Evolutionary conservation across 1,140 invertebrate species (phyloP).

Genomic region (Drosophila cardini): DNA sequence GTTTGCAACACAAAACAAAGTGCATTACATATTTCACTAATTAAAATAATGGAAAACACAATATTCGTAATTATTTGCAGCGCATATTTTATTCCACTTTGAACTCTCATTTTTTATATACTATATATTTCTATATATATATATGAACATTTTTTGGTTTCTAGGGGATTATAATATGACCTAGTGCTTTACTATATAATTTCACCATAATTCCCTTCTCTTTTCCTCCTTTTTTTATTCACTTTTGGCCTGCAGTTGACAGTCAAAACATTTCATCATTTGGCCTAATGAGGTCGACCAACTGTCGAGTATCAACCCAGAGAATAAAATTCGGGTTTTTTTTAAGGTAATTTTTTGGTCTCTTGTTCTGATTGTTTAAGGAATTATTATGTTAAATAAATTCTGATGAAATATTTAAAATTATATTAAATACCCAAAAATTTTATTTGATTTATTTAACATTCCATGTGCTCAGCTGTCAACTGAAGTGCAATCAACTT

Average conservation of each 20-base stretch:
- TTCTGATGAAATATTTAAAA: neutral
- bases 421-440: neutral
- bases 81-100: slow-evolving; percentile 34
- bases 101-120: too few species aligned
- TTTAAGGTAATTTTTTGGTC: too few species aligned
- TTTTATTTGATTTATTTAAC: neutral
- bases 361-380: too few species aligned
- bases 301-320: neutral
- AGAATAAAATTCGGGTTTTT: too few species aligned
- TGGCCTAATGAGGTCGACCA: slow-evolving; percentile 37
- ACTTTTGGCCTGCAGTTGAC: slow-evolving; percentile 20
- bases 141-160: slow-evolving; percentile 5
- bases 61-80: slow-evolving; percentile 71
- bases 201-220: slow-evolving; percentile 9
- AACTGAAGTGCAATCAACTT: slow-evolving; percentile 54
- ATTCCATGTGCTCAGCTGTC: neutral
- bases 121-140: slow-evolving; percentile 13
- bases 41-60: slow-evolving; percentile 77
- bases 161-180: slow-evolving; percentile 40
- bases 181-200: slow-evolving; percentile 49
- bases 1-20: slow-evolving; percentile 50
- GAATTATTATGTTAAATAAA: neutral
- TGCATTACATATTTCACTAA: slow-evolving; percentile 80
- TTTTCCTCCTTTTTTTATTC: neutral
- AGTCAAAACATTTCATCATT: slow-evolving; percentile 39